Evolutionary conservation across 2,888 invertebrate genomes (phyloP).

Genomic region (Oithona nana): DNA sequence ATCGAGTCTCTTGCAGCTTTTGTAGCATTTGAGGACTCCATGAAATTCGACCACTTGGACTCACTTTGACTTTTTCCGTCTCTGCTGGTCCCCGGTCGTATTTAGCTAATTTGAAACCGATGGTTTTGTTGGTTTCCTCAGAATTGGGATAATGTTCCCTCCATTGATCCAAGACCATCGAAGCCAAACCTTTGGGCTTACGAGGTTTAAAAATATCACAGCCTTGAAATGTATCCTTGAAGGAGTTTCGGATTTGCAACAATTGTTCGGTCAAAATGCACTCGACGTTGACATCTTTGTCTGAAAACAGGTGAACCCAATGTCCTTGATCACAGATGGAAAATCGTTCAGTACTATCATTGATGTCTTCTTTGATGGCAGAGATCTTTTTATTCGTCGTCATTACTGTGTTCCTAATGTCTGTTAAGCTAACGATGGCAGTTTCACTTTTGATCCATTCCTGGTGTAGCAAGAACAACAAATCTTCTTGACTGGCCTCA

Average conservation of each 20-base stretch:
- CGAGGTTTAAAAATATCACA: slow-evolving; percentile 6
- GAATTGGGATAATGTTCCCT: not conserved
- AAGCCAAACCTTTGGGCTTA: slow-evolving; percentile 1
- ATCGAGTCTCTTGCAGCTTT: not conserved
- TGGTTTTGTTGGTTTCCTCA: not conserved
- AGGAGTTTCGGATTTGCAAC: not conserved
- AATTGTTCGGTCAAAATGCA: slow-evolving; percentile 4
- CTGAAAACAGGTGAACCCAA: slow-evolving; percentile 9
- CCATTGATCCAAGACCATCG: slow-evolving; percentile 1
- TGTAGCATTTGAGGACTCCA: not conserved
- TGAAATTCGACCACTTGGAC: not conserved
- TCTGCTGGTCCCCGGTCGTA: not conserved
- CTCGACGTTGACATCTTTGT: not conserved
- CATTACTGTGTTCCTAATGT: not conserved
- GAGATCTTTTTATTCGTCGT: not conserved
- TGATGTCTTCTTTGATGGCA: not conserved
- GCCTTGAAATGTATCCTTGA: not conserved
- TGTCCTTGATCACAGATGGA: not conserved
- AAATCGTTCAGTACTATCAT: not conserved
- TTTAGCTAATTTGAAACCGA: not conserved
- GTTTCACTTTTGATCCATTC: too few species aligned
- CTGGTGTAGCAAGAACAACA: too few species aligned
- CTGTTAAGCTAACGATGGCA: too few species aligned
- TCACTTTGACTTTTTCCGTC: not conserved
- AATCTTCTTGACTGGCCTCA: not conserved